These are phyloP conservation scores for Setipinna tenuifilis DNA, from an alignment of 2,797 vertebrate species.

Conservation along the genomic window DNA sequence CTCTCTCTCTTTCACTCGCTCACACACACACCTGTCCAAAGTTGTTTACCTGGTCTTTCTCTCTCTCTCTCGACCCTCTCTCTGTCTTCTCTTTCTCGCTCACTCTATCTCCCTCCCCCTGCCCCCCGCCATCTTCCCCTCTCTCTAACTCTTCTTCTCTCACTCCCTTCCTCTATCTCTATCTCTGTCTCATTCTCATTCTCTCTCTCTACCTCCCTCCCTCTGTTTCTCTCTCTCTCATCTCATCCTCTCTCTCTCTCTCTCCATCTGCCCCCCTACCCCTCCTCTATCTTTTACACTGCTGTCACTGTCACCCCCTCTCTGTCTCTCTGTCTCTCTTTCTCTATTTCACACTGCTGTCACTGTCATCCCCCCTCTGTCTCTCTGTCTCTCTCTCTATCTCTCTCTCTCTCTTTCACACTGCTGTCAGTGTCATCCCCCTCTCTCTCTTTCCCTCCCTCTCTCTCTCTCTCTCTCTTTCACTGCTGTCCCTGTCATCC, in stretches of 20 bases:
- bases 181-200: background rate
- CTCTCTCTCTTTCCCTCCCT: slow-evolving; percentile 1
- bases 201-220: background rate
- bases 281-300: no score
- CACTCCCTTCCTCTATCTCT: background rate
- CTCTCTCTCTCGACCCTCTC: no score
- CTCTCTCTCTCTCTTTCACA: slow-evolving; percentile 1
- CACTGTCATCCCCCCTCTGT: background rate
- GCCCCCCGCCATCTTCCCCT: no score
- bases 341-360: background rate
- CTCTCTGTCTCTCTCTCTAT: slow-evolving; percentile 51
- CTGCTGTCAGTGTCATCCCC: no score
- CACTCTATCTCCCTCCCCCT: no score
- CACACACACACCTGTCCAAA: no score
- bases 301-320: slow-evolving; percentile 6
- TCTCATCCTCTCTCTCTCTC: no score
- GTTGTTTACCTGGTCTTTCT: no score
- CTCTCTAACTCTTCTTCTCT: background rate
- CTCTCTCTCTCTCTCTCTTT: background rate
- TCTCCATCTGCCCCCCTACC: no score
- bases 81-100: no score
- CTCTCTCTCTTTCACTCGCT: no score
- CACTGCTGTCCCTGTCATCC: slow-evolving; percentile 37
- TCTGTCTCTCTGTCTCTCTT: background rate
- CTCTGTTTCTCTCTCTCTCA: background rate